phyloP scores from a whole-genome alignment of 2,113 vertebrate species.

The Bungarus multicinctus region DNA sequence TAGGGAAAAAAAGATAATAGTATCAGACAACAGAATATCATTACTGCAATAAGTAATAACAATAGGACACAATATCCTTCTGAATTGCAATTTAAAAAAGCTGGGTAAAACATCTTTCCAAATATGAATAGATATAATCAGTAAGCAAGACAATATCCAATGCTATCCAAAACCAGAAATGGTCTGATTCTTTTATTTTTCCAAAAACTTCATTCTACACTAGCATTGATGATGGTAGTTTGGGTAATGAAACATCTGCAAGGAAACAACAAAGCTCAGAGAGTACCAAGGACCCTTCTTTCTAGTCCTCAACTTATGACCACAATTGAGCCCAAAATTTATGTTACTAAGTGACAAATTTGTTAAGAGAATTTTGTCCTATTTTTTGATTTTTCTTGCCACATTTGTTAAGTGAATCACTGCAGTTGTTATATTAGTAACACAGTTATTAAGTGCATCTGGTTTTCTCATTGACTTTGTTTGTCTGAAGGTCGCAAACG shows the following conservation, averaged over 20 bases:
- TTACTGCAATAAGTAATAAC: not conserved
- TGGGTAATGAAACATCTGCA: not conserved
- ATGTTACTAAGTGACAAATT: not conserved
- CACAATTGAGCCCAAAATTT: not conserved
- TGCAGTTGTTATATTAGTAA: not conserved
- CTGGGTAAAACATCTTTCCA: not conserved
- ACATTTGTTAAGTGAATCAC: not conserved
- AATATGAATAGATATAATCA: not conserved
- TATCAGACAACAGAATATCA: not conserved
- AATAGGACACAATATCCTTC: not conserved
- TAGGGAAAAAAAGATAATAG: not conserved
- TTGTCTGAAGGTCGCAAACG: not conserved
- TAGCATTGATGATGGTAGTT: not conserved
- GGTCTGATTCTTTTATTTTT: not conserved
- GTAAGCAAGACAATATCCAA: not conserved
- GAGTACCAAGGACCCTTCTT: too few species aligned
- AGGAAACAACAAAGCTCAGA: not conserved
- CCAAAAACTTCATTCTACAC: not conserved
- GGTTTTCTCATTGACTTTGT: not conserved
- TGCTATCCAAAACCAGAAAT: not conserved
- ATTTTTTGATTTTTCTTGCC: not conserved
- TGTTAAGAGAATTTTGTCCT: not conserved
- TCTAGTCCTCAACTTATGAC: too few species aligned
- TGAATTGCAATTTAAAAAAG: not conserved
- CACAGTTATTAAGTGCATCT: not conserved